Conservation (phyloP, 35 echinoderm and acorn worm species). For the Hemicentrotus pulcherrimus region DNA sequence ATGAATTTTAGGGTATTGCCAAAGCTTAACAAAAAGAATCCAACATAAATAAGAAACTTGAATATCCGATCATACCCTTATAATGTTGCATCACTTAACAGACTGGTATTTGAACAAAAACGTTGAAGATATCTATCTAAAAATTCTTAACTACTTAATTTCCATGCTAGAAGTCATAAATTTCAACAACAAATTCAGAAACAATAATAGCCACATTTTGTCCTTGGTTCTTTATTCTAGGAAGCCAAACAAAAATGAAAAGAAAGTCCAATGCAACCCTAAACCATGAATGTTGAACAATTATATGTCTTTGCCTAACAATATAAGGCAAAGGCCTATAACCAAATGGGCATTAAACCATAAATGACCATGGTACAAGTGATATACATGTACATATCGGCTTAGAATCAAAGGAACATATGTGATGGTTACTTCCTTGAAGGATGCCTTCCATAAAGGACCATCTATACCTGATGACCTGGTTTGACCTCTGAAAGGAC, state of each 20-base stretch:
- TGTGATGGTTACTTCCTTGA: neutral
- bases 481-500: neutral
- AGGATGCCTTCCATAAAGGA: neutral
- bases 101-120: too few species aligned
- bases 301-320: neutral
- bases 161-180: too few species aligned
- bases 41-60: too few species aligned
- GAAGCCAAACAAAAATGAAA: neutral
- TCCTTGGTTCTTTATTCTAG: neutral
- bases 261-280: neutral
- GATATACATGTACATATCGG: neutral
- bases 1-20: too few species aligned
- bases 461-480: neutral
- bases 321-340: neutral
- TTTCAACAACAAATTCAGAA: too few species aligned
- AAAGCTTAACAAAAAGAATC: too few species aligned
- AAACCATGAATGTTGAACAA: neutral
- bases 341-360: neutral
- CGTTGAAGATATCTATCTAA: too few species aligned
- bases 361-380: neutral
- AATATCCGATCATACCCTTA: too few species aligned
- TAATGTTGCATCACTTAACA: too few species aligned
- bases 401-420: neutral
- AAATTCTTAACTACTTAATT: too few species aligned
- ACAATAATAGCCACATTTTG: neutral